These are phyloP conservation scores for Papilio machaon DNA, from an alignment of 1,140 invertebrate genomes.

Conservation along the genomic window DNA sequence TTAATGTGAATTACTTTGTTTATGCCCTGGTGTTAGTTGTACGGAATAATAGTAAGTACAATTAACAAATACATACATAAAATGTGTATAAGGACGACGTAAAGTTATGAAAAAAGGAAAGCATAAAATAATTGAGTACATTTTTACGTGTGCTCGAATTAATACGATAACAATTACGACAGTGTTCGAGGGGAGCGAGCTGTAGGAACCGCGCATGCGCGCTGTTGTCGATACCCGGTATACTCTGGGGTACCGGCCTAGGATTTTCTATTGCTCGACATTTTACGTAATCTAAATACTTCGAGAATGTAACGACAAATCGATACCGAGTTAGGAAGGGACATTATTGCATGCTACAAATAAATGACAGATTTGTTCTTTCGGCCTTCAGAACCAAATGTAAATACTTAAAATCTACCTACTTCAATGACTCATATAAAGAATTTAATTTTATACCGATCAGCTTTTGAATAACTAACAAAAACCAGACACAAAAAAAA, in stretches of 20 bases:
- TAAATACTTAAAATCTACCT: background rate
- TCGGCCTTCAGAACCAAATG: too few relatives aligned
- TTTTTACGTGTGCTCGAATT: conserved; percentile 3
- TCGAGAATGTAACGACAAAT: conserved; percentile 8
- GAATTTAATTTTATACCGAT: background rate
- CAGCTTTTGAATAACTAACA: background rate
- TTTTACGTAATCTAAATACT: conserved; percentile 23
- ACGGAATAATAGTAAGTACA: too few relatives aligned
- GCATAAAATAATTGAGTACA: background rate
- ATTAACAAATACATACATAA: background rate
- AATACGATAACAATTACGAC: conserved; percentile 44
- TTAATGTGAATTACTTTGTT: too few relatives aligned
- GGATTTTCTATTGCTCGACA: conserved; percentile 27
- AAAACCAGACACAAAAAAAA: background rate
- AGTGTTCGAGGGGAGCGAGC: conserved; percentile 42
- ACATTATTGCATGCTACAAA: background rate
- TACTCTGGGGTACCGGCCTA: conserved; percentile 40
- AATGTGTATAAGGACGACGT: background rate
- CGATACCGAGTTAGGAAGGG: conserved; percentile 1
- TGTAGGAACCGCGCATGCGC: conserved; percentile 45
- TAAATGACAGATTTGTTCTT: too few relatives aligned
- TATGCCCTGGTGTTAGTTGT: too few relatives aligned
- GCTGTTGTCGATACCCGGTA: background rate
- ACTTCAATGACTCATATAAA: background rate
- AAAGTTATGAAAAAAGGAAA: background rate